Evolutionary conservation across 2,113 vertebrate genomes (phyloP), one percentile per base, ranked within the genome.

Genomic region (Turnix velox): DNA sequence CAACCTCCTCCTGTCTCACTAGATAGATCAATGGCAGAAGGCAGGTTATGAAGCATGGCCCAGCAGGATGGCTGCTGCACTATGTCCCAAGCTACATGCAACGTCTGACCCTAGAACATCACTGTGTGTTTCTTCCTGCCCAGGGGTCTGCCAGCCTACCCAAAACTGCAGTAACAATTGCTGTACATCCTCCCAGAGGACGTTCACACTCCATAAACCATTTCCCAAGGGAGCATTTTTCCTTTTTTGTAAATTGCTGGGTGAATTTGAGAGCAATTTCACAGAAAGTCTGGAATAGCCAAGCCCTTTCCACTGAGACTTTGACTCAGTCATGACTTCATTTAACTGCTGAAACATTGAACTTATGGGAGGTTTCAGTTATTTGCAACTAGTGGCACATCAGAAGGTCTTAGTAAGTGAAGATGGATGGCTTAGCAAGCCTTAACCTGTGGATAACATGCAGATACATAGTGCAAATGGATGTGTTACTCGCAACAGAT

Each of bases 121-220:
- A 24, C n/a, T 0, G 0, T 0, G 0, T 0, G 10, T 12, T 59
- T 35, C 68, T 51, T 27, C 31, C 7, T 2, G 33, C 43, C 22
- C 69, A 37, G 30, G 28, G 31, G 59, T 81, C 72, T 3, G 1
- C 49, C 51, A 78, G 61, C 18, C 14, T 31, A 51, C 51, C 35
- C 20, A 40, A 5, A 85, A 35, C 0, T 1, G 0, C n/a, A 35
- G 80, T 33, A 17, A n/a, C 39, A 20, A 7, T 3, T 24, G n/a
- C 65, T 51, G 40, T 48, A 35, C 52, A 20, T 92, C 88, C 66
- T 93, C 58, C 59, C 80, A 9, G 43, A 25, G 27, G 35, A 51
- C 3, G 0, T 9, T 12, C 20, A 3, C 43, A 20, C 30, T 75
- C 86, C 52, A n/a, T 35, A 66, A 72, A 18, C 3, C 4, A 2